Evolutionary conservation across 2,797 vertebrate genomes (phyloP), one percentile per base, ranked within the genome.

Genomic region (Hoplostethus mediterraneus): DNA sequence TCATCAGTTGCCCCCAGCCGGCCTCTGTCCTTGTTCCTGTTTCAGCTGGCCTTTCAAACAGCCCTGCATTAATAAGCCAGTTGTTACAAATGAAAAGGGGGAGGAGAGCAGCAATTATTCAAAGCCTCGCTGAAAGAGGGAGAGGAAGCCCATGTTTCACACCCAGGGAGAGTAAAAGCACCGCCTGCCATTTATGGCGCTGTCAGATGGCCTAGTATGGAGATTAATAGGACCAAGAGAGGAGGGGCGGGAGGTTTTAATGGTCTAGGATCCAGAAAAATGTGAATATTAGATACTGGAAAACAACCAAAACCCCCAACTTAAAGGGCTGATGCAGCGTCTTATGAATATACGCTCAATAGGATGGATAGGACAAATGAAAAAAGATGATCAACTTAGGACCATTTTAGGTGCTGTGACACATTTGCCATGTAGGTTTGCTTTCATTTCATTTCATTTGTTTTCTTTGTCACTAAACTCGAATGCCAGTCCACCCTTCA

Each of bases 51-150:
- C 86, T 92, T 94, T 93, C 88, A 92, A 84, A 88, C 78, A 71
- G 82, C 75, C 52, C 86, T 86, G 89, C 91, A 90, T 92, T 93
- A 91, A 92, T 92, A 91, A 89, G 84, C 86, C 87, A 90, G 89
- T 91, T 89, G 92, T 90, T 91, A 90, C 89, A 91, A 86, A 87
- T 85, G 70, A 89, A 89, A 90, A 85, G 75, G 82, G 83, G 82
- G 83, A 88, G 89, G 83, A 87, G 85, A 90, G 86, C 75, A 3
- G 76, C 81, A 73, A 90, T 91, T 87, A 92, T 92, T 92, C 87
- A 92, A 81, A 85, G 72, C 76, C 76, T 73, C 84, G 76, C 67
- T 38, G 61, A 51, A 52, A 57, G 30, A 44, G 63, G 42, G 70
- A 62, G 83, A 82, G 71, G 77, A 82, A 82, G 82, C 74, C 79